Evolutionary conservation across 2,113 vertebrate species (phyloP).

Genomic region (Agelaius tricolor): DNA sequence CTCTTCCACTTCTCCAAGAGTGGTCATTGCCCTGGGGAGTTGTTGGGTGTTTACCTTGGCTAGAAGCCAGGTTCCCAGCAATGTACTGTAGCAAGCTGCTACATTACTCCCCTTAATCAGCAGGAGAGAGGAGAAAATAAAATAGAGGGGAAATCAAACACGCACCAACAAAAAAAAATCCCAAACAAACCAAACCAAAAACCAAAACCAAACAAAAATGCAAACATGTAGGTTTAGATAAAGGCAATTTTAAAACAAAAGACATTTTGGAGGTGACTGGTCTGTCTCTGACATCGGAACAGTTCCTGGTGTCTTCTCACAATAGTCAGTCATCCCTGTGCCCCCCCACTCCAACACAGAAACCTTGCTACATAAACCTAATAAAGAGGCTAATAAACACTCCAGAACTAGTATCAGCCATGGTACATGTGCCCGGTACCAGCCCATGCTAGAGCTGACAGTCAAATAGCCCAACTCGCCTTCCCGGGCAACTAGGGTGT

Average conservation of each 20-base stretch:
- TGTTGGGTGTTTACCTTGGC: not conserved
- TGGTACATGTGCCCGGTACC: not conserved
- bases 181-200: too few relatives aligned
- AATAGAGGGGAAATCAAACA: not conserved
- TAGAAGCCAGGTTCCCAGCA: not conserved
- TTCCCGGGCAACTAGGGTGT: not conserved
- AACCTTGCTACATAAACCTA: not conserved
- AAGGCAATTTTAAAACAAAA: not conserved
- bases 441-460: not conserved
- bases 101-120: not conserved
- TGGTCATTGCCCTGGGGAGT: not conserved
- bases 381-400: not conserved
- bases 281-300: not conserved
- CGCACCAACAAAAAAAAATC: not conserved
- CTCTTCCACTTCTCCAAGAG: not conserved
- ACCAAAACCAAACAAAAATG: not conserved
- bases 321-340: not conserved
- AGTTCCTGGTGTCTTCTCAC: not conserved
- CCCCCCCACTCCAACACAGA: accelerated
- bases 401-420: not conserved
- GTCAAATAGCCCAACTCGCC: not conserved
- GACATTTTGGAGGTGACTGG: not conserved
- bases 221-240: accelerated
- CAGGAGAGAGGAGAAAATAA: not conserved
- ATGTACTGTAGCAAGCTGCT: not conserved